Conservation (phyloP, 30 jellyfish, hydroid and myxozoan species). For the Hydractinia symbiolongicarpus region DNA sequence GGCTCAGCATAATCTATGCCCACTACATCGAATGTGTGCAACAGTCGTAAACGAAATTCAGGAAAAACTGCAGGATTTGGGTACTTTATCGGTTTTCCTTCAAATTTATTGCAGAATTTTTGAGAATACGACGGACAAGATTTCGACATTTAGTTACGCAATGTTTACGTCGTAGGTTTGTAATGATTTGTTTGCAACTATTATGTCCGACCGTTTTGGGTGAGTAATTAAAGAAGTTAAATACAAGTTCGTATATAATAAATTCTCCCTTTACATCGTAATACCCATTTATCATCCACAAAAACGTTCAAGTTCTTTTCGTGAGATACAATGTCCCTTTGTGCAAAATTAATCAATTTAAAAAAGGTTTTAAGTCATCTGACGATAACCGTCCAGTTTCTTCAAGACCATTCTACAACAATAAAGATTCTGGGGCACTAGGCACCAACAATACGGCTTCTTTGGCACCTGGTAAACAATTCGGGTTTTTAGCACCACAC, state of each 20-base stretch:
- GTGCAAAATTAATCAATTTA: no score
- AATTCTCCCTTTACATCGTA: not conserved
- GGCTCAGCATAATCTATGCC: not conserved
- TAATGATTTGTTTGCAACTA: not conserved
- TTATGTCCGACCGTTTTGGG: not conserved
- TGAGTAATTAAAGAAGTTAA: not conserved
- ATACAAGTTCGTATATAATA: not conserved
- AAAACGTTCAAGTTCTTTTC: not conserved
- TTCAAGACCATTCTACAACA: no score
- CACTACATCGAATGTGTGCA: not conserved
- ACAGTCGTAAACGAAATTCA: not conserved
- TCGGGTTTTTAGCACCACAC: no score
- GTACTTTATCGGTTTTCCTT: not conserved
- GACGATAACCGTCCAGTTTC: no score
- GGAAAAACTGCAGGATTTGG: not conserved
- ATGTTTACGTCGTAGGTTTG: slow-evolving; percentile 5
- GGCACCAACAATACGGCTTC: no score
- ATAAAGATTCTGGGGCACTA: no score
- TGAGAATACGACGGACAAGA: not conserved
- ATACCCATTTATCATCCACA: not conserved
- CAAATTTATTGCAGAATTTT: not conserved
- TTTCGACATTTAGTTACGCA: not conserved
- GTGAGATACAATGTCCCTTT: no score
- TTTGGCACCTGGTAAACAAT: no score
- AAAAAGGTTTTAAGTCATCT: no score